These are phyloP conservation scores for Conistra vaccinii DNA, from an alignment of 2,888 invertebrate genomes.

Conservation along the genomic window DNA sequence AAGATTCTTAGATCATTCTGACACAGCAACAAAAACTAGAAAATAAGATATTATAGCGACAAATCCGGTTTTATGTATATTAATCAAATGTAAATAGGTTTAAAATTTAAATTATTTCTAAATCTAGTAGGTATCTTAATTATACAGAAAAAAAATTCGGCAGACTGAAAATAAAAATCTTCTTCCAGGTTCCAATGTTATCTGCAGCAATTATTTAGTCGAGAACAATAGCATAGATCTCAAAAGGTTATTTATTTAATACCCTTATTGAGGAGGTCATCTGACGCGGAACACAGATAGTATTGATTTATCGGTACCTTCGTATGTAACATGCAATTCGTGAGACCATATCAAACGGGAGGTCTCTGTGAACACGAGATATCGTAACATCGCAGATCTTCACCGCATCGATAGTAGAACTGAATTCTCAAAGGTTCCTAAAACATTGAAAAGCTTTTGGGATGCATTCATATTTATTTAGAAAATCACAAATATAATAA, in stretches of 20 bases:
- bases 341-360: constrained; percentile 61
- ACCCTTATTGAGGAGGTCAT: constrained; percentile 50
- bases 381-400: constrained; percentile 53
- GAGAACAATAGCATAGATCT: constrained; percentile 25
- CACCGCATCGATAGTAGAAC: constrained; percentile 17
- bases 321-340: constrained; percentile 64
- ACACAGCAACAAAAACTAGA: constrained; percentile 20
- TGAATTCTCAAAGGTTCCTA: constrained; percentile 23
- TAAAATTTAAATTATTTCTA: constrained; percentile 10
- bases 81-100: constrained; percentile 25
- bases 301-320: constrained; percentile 57
- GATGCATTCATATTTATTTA: background rate
- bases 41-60: background rate
- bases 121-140: background rate
- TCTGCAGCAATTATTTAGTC: background rate
- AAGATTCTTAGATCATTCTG: constrained; percentile 15
- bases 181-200: background rate
- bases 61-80: constrained; percentile 19
- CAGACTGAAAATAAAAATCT: background rate
- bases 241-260: constrained; percentile 32
- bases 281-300: constrained; percentile 44
- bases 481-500: background rate
- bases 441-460: constrained; percentile 3
- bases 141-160: background rate
- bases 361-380: constrained; percentile 58